phyloP scores from a whole-genome alignment of 1,140 invertebrate genomes.

The Hermetia illucens region DNA sequence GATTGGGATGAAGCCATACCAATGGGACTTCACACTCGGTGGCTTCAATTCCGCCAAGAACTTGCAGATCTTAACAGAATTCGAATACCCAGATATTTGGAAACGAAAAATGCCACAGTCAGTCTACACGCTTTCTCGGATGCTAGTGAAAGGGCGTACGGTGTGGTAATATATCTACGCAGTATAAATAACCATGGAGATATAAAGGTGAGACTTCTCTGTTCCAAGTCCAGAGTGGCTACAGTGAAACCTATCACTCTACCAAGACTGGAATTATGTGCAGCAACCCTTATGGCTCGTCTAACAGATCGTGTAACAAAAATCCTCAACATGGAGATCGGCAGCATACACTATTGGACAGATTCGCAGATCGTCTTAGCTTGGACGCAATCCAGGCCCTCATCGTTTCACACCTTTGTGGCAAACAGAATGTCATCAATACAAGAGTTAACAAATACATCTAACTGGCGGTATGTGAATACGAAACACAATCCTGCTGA shows the following conservation, averaged over 20 bases:
- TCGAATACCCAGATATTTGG: no score
- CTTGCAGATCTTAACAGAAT: no score
- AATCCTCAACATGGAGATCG: no score
- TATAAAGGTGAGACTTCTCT: no score
- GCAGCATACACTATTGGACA: slow-evolving; percentile 7
- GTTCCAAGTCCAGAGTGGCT: slow-evolving; percentile 3
- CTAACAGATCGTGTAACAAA: background rate
- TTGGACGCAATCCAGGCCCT: slow-evolving; percentile 4
- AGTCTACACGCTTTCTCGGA: slow-evolving; percentile 5
- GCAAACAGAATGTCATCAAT: slow-evolving; percentile 23
- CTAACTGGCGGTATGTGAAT: slow-evolving; percentile 13
- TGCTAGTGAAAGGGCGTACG: slow-evolving; percentile 1
- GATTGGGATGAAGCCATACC: slow-evolving; percentile 16
- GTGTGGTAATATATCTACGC: slow-evolving; percentile 14
- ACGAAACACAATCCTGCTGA: slow-evolving; percentile 18
- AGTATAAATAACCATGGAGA: no score
- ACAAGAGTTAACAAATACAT: slow-evolving; percentile 10
- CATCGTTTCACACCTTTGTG: slow-evolving; percentile 18
- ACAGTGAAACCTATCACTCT: slow-evolving; percentile 3
- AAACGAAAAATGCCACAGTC: no score
- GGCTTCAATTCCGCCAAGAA: no score
- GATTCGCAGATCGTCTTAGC: slow-evolving; percentile 7
- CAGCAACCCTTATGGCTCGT: background rate
- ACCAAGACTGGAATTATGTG: slow-evolving; percentile 7
- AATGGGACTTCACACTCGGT: no score